These are phyloP conservation scores for Dioctria linearis DNA, from an alignment of 2,888 invertebrate genomes.

Conservation along the genomic window DNA sequence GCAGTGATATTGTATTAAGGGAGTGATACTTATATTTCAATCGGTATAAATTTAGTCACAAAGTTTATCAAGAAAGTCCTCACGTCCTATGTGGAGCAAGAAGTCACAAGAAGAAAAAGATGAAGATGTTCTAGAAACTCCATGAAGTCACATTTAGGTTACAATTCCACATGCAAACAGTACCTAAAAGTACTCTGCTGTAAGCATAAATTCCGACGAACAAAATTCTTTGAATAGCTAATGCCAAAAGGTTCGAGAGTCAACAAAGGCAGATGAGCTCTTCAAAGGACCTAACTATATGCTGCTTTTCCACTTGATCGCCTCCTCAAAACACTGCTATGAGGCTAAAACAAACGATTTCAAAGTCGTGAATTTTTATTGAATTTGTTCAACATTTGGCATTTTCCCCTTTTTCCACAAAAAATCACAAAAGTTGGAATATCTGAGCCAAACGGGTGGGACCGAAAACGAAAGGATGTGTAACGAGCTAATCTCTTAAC, in stretches of 20 bases:
- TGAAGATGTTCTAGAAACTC: too few species aligned
- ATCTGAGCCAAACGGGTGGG: background rate
- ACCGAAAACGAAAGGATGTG: constrained; percentile 20
- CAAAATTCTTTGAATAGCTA: too few species aligned
- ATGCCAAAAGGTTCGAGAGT: background rate
- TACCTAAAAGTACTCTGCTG: too few species aligned
- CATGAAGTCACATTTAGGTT: too few species aligned
- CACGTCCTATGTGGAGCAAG: too few species aligned
- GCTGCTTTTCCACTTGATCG: constrained; percentile 19
- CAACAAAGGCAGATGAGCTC: constrained; percentile 21
- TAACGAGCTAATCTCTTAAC: constrained; percentile 55
- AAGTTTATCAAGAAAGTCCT: too few species aligned
- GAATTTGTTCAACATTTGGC: constrained; percentile 38
- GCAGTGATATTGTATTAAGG: too few species aligned
- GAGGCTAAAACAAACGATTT: background rate
- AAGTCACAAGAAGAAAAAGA: too few species aligned
- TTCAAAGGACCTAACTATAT: constrained; percentile 1
- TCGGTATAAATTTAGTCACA: too few species aligned
- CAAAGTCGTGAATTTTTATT: constrained; percentile 44
- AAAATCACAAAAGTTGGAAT: background rate
- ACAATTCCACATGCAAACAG: too few species aligned
- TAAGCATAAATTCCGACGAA: too few species aligned
- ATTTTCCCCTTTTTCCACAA: constrained; percentile 45
- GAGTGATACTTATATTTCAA: too few species aligned
- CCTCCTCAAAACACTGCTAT: background rate